These are phyloP conservation scores for Synergus laeviventris DNA, from an alignment of 2,888 invertebrate genomes.

Conservation along the genomic window DNA sequence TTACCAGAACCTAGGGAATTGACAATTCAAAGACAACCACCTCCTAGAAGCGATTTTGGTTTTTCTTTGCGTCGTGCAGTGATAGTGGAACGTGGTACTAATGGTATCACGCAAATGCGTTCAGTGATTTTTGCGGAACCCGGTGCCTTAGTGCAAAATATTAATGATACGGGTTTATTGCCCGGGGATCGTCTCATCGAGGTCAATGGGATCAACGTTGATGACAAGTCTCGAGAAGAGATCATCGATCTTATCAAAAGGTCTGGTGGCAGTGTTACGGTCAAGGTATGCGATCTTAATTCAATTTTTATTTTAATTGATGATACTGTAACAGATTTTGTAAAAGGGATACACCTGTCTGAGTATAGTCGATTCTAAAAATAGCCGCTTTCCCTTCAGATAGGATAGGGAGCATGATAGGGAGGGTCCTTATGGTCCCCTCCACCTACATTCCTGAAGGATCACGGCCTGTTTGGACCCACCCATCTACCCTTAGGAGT, in stretches of 20 bases:
- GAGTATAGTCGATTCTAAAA: too few relatives aligned
- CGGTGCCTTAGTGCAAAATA: slow-evolving; percentile 83
- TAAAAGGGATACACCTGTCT: not conserved
- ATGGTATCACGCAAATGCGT: slow-evolving; percentile 79
- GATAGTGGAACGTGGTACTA: slow-evolving; percentile 83
- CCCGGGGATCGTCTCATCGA: slow-evolving; percentile 96
- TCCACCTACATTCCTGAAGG: too few relatives aligned
- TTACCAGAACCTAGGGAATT: slow-evolving; percentile 86
- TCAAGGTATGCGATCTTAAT: slow-evolving; percentile 82
- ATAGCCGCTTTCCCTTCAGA: too few relatives aligned
- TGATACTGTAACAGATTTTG: not conserved
- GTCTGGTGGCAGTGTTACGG: slow-evolving; percentile 87
- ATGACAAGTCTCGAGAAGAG: slow-evolving; percentile 90
- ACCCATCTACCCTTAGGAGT: too few relatives aligned
- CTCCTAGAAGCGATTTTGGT: slow-evolving; percentile 94
- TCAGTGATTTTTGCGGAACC: slow-evolving; percentile 95
- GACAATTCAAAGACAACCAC: slow-evolving; percentile 86
- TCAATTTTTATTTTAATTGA: not conserved
- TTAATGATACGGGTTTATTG: slow-evolving; percentile 87
- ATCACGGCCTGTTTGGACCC: too few relatives aligned
- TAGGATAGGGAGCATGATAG: too few relatives aligned
- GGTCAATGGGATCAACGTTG: slow-evolving; percentile 92
- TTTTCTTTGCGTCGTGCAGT: slow-evolving; percentile 94
- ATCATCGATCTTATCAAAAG: slow-evolving; percentile 95
- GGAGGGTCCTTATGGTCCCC: too few relatives aligned